phyloP scores from a whole-genome alignment of 2,888 invertebrate genomes.

The Physocephala rufipes region DNA sequence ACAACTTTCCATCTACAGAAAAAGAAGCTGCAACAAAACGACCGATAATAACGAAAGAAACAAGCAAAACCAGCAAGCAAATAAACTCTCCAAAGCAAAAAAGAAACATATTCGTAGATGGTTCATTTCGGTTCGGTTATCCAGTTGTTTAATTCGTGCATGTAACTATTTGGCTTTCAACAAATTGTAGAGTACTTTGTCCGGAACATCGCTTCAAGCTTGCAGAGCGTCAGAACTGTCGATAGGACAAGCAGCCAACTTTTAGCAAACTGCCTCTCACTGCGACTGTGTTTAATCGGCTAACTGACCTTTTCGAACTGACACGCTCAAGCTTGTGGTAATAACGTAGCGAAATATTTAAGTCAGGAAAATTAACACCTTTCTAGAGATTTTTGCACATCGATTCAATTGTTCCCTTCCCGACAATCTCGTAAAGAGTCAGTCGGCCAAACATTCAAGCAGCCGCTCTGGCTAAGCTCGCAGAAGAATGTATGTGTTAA shows the following conservation, averaged over 20 bases:
- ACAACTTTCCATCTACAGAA: too few species aligned
- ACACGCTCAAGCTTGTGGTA: constrained; percentile 65
- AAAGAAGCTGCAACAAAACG: neutral
- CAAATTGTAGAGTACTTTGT: constrained; percentile 59
- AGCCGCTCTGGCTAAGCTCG: too few species aligned
- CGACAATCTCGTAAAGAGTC: too few species aligned
- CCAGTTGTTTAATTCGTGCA: constrained; percentile 52
- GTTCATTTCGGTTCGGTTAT: neutral
- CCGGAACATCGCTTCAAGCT: too few species aligned
- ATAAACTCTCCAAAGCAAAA: constrained; percentile 20
- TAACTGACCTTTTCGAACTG: constrained; percentile 63
- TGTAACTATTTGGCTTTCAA: constrained; percentile 52
- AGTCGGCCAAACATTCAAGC: neutral
- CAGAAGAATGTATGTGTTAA: too few species aligned
- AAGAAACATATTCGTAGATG: neutral
- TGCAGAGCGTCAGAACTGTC: too few species aligned
- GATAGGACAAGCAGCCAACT: too few species aligned
- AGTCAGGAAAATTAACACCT: constrained; percentile 66
- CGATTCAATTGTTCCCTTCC: constrained; percentile 14
- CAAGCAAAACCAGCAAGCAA: constrained; percentile 11
- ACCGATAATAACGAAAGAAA: constrained; percentile 11
- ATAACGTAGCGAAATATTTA: constrained; percentile 65
- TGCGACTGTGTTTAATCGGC: constrained; percentile 21
- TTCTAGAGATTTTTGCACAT: constrained; percentile 54
- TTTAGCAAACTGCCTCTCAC: neutral